Evolutionary conservation across 2,113 vertebrate genomes (phyloP).

Genomic region (Phodopus roborovskii): DNA sequence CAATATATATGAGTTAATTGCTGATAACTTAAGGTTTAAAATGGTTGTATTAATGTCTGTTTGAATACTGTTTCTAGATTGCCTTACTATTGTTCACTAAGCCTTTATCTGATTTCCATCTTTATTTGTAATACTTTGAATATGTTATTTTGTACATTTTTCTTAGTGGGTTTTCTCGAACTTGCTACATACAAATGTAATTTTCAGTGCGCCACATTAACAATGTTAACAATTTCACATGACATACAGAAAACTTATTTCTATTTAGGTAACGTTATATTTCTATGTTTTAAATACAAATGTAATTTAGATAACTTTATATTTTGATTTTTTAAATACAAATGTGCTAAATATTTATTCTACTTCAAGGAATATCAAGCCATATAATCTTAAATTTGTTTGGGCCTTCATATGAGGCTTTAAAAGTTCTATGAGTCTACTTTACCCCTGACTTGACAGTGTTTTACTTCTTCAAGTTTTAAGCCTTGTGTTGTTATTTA

Average conservation of each 20-base stretch:
- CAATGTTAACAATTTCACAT: background rate
- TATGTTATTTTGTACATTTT: background rate
- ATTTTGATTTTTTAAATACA: too few relatives aligned
- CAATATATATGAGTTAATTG: background rate
- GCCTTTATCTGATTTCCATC: background rate
- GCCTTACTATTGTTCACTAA: background rate
- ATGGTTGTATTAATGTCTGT: background rate
- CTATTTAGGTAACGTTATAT: background rate
- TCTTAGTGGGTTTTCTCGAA: background rate
- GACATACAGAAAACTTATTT: background rate
- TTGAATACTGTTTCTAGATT: background rate
- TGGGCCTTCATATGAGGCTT: background rate
- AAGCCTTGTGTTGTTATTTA: background rate
- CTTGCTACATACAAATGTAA: background rate
- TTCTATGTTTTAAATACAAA: conserved; percentile 35
- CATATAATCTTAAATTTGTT: background rate
- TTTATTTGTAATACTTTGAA: background rate
- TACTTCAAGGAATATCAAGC: background rate
- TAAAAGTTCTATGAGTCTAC: background rate
- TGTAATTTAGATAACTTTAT: background rate
- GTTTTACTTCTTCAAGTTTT: conserved; percentile 9
- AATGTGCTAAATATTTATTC: background rate
- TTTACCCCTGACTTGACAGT: background rate
- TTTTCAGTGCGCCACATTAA: background rate
- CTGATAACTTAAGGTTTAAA: background rate